Conservation (phyloP, 2,888 invertebrate genomes). For the Pristionchus mayeri region DNA sequence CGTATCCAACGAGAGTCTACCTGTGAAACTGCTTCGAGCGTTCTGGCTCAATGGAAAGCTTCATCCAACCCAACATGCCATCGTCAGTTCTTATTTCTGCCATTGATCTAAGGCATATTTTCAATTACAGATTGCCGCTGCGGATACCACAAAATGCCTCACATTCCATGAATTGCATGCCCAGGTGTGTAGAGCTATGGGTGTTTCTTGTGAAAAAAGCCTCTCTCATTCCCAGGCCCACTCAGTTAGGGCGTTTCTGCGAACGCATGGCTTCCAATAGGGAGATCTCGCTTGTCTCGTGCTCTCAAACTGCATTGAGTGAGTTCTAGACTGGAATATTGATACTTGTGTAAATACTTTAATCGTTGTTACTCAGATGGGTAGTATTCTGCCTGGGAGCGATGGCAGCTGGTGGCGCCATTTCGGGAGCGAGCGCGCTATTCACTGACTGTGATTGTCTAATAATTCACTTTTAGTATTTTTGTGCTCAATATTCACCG, state of each 20-base stretch:
- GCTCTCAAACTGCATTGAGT: conserved; percentile 60
- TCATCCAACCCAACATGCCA: too few relatives aligned
- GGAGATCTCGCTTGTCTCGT: conserved; percentile 58
- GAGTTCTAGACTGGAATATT: background rate
- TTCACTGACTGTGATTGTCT: conserved; percentile 66
- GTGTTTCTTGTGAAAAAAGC: too few relatives aligned
- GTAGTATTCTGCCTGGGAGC: conserved; percentile 6
- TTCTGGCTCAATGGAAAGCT: too few relatives aligned
- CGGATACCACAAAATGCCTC: background rate
- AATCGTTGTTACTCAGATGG: conserved; percentile 35
- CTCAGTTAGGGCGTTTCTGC: conserved; percentile 6
- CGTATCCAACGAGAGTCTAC: too few relatives aligned
- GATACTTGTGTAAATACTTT: background rate
- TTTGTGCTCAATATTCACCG: background rate
- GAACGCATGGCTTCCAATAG: conserved; percentile 53
- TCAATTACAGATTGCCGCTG: conserved; percentile 10
- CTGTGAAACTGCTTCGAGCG: too few relatives aligned
- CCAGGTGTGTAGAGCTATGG: too few relatives aligned
- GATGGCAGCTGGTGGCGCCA: conserved; percentile 60
- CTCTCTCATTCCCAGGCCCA: background rate
- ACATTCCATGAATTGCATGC: conserved; percentile 23
- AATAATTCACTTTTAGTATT: background rate
- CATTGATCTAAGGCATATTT: background rate
- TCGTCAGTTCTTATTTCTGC: too few relatives aligned
- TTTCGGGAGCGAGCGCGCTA: conserved; percentile 68